Base-by-base conservation (phyloP, 2,797 vertebrate genomes). In the Phoebastria nigripes region DNA sequence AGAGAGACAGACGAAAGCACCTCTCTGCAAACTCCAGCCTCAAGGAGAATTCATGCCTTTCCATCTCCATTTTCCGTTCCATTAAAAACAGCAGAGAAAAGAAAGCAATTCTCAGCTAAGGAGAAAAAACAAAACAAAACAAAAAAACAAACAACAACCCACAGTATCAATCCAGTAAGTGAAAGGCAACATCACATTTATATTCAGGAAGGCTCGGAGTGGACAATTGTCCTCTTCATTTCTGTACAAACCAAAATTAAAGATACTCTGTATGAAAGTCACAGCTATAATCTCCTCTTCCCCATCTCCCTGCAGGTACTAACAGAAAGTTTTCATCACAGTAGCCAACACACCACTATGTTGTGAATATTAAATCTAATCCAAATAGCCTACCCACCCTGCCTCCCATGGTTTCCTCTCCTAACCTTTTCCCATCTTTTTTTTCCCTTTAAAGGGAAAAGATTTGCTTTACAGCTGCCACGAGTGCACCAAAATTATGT, bases 141-240 rank as follows among this genome's bases (percentile, higher is more conserved):
- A 41, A 52, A 29, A 61, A 35, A 66, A 49, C 9, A 52, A 47
- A 6, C 2, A 24, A 15, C 37, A 84, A 55, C 6, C 58, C 84
- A 24, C 1, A 2, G 37, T 51, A 83, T 67, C 78, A 87, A 54
- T 18, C 25, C 42, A 54, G 33, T 28, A 83, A 86, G 35, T 81
- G 77, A 91, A 91, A 93, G 15, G 61, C 79, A 94, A 69, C 58
- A 84, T 62, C 82, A 28, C 65, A 84, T 88, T 95, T 80, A 94
- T 49, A 96, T 90, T 94, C 90, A 80, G 62, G 42, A 82, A 90
- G 41, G 55, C 55, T 82, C 35, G 4, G 41, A 54, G 25, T 16
- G 26, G 88, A 88, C 88, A 95, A 86, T 39, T 79, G 41, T 89
- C 70, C 89, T 84, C 89, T 91, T 95, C n/a, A 90, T 79, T 95